Conservation (phyloP, 2,113 vertebrate genomes). For the Gymnobelideus leadbeateri region DNA sequence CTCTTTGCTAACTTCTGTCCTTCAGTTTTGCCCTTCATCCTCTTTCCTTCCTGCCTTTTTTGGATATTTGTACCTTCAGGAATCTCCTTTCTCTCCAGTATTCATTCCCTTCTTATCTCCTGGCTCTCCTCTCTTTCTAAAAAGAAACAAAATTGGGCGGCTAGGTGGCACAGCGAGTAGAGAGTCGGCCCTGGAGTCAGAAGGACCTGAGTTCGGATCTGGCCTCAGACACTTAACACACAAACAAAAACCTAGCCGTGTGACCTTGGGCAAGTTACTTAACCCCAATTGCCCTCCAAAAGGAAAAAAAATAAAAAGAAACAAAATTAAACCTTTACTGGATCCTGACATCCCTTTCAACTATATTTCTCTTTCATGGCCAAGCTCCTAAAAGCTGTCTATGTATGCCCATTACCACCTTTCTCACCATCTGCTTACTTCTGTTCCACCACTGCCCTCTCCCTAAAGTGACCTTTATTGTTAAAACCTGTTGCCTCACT, state of each 20-base stretch:
- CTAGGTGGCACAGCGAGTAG: too few species aligned
- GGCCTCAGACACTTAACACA: too few species aligned
- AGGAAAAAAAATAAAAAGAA: not conserved
- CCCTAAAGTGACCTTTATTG: not conserved
- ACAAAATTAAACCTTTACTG: not conserved
- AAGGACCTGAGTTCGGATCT: too few species aligned
- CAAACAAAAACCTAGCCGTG: too few species aligned
- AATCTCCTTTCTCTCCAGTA: not conserved
- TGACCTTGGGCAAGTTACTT: too few species aligned
- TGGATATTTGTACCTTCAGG: not conserved
- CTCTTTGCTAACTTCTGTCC: not conserved
- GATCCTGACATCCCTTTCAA: not conserved
- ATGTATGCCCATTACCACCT: not conserved
- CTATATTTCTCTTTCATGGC: not conserved
- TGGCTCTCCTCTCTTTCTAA: not conserved
- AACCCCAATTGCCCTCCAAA: too few species aligned
- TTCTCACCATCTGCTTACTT: not conserved
- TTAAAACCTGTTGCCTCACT: not conserved
- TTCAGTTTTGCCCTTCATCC: not conserved
- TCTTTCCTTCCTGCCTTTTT: not conserved
- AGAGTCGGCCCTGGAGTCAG: too few species aligned
- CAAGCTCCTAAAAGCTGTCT: not conserved
- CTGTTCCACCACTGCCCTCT: not conserved
- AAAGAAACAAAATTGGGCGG: not conserved
- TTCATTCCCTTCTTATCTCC: not conserved